Base-by-base conservation (phyloP, 2,888 invertebrate species). In the Chydorus sphaericus region DNA sequence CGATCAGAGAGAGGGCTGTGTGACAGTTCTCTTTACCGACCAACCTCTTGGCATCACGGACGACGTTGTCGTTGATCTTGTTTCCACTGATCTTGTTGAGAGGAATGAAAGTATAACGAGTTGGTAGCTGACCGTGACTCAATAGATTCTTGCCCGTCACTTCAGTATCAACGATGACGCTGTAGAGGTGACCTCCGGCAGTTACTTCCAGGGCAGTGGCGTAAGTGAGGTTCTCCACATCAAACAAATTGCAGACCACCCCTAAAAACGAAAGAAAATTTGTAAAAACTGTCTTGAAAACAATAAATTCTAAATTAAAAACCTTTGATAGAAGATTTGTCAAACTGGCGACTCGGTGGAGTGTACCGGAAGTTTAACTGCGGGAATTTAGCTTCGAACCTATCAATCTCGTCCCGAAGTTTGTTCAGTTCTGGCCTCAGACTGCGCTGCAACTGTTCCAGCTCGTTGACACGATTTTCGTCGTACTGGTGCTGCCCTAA, bases 151-250 rank as follows among this genome's bases (percentile, higher is more conserved):
- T 91, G 64, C 86, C 84, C 0, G 89, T 87, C 54, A 75, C 73
- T 66, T 92, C 91, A 48, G 81, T 83, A 66, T 93, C 89, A 33
- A 92, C 89, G 51, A 96, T 83, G 58, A 94, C 83, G 72, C 92
- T 88, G 71, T 83, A 90, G 28, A 96, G 69, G 89, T 93, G 68
- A 48, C 84, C 86, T 7, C 91, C 91, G 16, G 88, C 90, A 8
- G 84, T 83, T 18, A 83, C 82, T 68, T 92, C 90, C 56, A 96
- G 69, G 2, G 94, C 94, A 48, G 82, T 79, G 54, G 82, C 82
- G 66, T 81, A 77, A 26, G 69, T 70, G 2, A 76, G 74, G 72
- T 57, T 84, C 56, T 74, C 77, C 0, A 93, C 78, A 36, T 76
- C 75, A 55, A 97, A 77, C 60, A 93, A 72, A 61, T 83, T 80